phyloP scores from a whole-genome alignment of 64 coral and sea anemone genomes.

The Acropora yongei region DNA sequence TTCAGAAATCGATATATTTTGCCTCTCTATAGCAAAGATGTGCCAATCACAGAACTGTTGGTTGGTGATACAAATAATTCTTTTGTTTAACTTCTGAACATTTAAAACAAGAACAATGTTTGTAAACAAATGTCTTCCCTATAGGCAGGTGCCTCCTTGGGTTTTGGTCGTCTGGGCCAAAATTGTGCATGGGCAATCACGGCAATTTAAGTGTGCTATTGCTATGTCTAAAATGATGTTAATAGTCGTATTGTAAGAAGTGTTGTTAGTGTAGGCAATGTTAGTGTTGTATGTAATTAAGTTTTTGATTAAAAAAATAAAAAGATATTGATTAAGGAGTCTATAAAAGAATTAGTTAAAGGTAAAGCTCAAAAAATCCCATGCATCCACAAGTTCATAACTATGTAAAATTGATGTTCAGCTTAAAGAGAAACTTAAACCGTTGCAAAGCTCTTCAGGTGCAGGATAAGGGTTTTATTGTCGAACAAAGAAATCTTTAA shows the following conservation, averaged over 20 bases:
- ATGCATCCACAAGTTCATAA: background rate
- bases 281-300: too few species aligned
- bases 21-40: too few species aligned
- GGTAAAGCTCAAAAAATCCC: background rate
- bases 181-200: background rate
- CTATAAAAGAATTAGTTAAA: background rate
- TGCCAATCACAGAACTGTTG: too few species aligned
- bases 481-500: background rate
- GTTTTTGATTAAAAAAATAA: too few species aligned
- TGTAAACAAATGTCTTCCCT: background rate
- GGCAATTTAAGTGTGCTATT: background rate
- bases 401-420: too few species aligned
- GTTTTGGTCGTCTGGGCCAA: slow-evolving; percentile 60
- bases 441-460: background rate
- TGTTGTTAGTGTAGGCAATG: too few species aligned
- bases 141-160: slow-evolving; percentile 43
- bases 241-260: background rate
- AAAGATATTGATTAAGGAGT: background rate
- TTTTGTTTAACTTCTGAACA: too few species aligned
- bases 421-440: background rate
- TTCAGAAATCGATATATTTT: background rate
- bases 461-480: background rate
- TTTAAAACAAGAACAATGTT: background rate
- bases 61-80: too few species aligned
- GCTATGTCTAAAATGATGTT: background rate